Evolutionary conservation across 2,797 vertebrate genomes (phyloP).

Genomic region (Sarcoramphus papa): DNA sequence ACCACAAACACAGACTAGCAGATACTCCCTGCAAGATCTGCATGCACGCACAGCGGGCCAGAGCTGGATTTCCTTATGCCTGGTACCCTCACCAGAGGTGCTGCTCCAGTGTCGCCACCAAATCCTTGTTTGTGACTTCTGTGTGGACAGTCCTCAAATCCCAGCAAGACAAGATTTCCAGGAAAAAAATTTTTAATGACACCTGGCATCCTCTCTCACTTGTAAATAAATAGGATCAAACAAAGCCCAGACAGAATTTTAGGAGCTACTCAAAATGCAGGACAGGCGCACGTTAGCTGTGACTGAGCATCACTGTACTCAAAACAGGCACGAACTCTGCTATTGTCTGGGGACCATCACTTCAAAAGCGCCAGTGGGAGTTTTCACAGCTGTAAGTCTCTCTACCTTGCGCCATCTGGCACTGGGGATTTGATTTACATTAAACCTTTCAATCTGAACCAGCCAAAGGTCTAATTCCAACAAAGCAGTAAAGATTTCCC

Average conservation of each 20-base stretch:
- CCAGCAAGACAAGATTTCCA: neutral
- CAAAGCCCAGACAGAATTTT: neutral
- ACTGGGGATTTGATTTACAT: neutral
- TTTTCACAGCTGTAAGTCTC: neutral
- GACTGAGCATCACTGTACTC: neutral
- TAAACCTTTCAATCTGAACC: neutral
- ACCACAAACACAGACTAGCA: neutral
- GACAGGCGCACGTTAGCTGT: neutral
- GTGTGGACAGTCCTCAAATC: neutral
- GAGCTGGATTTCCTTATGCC: neutral
- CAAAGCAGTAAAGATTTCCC: neutral
- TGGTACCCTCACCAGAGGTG: neutral
- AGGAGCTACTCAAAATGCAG: neutral
- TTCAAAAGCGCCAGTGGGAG: neutral
- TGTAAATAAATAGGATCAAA: neutral
- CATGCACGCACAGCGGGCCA: accelerated
- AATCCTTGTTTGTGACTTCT: neutral
- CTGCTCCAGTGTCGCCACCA: neutral
- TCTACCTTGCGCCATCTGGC: neutral
- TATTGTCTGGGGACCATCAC: neutral
- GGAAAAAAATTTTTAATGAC: neutral
- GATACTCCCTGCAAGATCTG: neutral
- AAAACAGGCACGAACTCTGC: neutral
- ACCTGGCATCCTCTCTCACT: neutral
- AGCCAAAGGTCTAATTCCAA: neutral